Base-by-base conservation (phyloP, 2,888 invertebrate genomes). In the Andrena haemorrhoa region DNA sequence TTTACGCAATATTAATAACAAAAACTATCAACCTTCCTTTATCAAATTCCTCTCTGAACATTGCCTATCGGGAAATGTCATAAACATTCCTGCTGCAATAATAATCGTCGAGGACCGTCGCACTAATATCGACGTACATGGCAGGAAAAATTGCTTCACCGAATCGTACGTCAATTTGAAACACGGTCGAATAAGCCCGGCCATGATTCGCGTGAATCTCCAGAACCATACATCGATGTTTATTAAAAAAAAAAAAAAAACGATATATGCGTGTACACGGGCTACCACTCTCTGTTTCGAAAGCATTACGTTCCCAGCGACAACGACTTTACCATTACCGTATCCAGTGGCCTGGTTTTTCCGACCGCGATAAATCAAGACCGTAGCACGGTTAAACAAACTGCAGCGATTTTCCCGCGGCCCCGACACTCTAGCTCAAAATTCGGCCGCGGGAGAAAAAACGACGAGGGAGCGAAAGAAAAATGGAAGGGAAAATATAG, bases 331-430 rank as follows among this genome's bases (percentile, higher is more conserved):
- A 47, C 78, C 63, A 78, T 80, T 78, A 78, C 72, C 23, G 63
- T 53, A 68, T 56, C 72, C 66, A 31, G 35, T 63, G 20, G 49
- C 51, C 61, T 72, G 72, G 68, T 78, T 80, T 78, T 78, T 78
- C 35, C 49, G 56, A 35, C n/a, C 56, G 7, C 66, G 66, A 80
- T 80, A 79, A 80, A 80, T 80, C 80, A 80, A 72, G 66, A 4
- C 33, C 66, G 72, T 29, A 35, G 60, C 79, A 41, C 56, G 51
- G 78, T 80, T 80, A 63, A 80, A 80, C 80, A 80, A 80, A 80
- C 80, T 68, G 79, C 73, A 29, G 35, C 79, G 66, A 80, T 80
- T 78, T 80, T 72, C 80, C 2, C 61, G 49, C 29, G 29, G 29
- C 33, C 20, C 26, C 51, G 65, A 66, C 71, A 63, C 61, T 56